A percentile compares a stretch with the other conserved stretches of the same genome.
Evolutionary conservation across 1,140 invertebrate species (phyloP).

Genomic region (Linepithema humile): DNA sequence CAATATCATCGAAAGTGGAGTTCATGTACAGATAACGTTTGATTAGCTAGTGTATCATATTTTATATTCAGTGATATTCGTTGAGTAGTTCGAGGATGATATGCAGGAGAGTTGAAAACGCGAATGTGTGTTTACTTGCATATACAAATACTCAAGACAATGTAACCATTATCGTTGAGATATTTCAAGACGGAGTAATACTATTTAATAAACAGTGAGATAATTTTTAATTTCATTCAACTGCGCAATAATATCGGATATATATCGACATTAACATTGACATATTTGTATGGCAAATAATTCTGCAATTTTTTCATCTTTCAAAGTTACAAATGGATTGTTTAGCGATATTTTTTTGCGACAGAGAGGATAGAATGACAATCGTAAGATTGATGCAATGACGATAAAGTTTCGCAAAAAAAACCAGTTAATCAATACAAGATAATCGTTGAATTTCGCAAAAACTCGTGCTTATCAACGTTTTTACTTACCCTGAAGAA

Average conservation of each 20-base stretch:
- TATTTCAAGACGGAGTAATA: neutral
- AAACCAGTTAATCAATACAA: neutral
- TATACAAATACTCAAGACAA: neutral
- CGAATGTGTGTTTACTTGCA: neutral
- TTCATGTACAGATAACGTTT: neutral
- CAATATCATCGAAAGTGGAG: neutral
- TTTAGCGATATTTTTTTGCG: neutral
- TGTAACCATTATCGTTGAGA: neutral
- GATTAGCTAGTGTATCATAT: too few relatives aligned
- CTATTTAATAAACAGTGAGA: neutral
- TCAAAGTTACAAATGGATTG: neutral
- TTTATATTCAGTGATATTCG: neutral
- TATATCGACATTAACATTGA: neutral
- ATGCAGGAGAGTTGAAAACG: neutral
- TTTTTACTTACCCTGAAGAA: neutral
- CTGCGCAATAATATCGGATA: neutral
- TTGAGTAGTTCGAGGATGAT: neutral
- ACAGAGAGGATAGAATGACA: neutral
- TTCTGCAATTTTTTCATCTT: neutral
- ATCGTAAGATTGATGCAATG: neutral
- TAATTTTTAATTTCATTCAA: neutral
- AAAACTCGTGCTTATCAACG: neutral
- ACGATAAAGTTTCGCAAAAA: neutral
- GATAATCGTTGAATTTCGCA: neutral
- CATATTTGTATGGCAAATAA: neutral